A percentile compares a stretch with the other conserved stretches of the same genome.
These are phyloP conservation scores for Channa maculata DNA, from an alignment of 2,113 vertebrate genomes.

Conservation along the genomic window DNA sequence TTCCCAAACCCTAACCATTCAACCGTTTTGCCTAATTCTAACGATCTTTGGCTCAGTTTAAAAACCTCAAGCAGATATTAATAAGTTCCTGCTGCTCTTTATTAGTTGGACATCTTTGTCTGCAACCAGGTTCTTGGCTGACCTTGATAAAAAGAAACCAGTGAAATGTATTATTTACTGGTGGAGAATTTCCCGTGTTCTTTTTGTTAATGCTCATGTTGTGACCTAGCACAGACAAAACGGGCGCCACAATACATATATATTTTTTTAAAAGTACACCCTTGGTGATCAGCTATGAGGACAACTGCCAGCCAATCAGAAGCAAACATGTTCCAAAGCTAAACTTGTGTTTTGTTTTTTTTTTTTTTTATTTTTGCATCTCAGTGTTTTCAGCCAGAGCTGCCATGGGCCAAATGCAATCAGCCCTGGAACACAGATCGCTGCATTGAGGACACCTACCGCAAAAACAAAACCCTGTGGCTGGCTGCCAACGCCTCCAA, in stretches of 20 bases:
- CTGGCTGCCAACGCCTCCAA: constrained; percentile 84
- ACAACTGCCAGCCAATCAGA: neutral
- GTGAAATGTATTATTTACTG: neutral
- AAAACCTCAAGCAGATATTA: too few species aligned
- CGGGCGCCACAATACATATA: too few species aligned
- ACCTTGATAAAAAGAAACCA: neutral
- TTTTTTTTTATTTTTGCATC: neutral
- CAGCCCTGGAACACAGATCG: constrained; percentile 92
- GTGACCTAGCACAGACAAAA: too few species aligned
- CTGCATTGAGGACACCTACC: constrained; percentile 93
- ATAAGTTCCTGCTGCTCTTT: too few species aligned
- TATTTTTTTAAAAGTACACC: too few species aligned
- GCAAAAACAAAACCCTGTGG: constrained; percentile 91
- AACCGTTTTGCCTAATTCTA: too few species aligned
- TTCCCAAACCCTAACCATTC: too few species aligned
- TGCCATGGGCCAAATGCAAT: constrained; percentile 96
- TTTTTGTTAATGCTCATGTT: neutral
- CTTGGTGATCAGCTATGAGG: too few species aligned
- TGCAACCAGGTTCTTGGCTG: neutral
- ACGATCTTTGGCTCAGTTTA: too few species aligned
- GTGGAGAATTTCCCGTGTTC: neutral
- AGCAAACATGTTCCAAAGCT: too few species aligned
- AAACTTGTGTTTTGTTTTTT: too few species aligned
- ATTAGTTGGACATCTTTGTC: too few species aligned
- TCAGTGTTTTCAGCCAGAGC: constrained; percentile 92